A percentile compares a stretch with the other conserved stretches of the same genome.
phyloP scores from a whole-genome alignment of 2,888 invertebrate species.

The Polydrusus pterygomalis region DNA sequence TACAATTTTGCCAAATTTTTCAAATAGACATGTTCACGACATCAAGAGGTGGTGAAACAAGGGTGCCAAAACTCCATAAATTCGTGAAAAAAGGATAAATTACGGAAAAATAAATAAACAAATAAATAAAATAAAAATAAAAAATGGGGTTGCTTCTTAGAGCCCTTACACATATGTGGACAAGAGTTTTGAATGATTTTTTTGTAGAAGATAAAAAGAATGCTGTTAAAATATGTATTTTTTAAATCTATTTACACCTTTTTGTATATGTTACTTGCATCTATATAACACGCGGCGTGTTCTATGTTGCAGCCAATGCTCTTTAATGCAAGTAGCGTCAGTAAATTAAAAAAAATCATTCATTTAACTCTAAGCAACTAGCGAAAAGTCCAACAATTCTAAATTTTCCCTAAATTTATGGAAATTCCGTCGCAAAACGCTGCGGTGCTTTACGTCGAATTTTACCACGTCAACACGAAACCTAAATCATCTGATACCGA shows the following conservation, averaged over 20 bases:
- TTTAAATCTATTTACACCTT: not conserved
- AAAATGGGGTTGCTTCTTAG: constrained; percentile 49
- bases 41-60: constrained; percentile 36
- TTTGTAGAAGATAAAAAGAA: not conserved
- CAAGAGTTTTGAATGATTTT: constrained; percentile 36
- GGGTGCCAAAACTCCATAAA: constrained; percentile 46
- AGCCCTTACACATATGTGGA: constrained; percentile 56
- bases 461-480: constrained; percentile 10
- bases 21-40: constrained; percentile 43
- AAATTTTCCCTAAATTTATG: constrained; percentile 53
- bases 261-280: not conserved
- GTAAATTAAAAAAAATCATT: constrained; percentile 30
- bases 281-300: not conserved
- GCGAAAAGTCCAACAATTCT: not conserved
- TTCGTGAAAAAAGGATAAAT: constrained; percentile 19
- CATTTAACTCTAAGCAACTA: constrained; percentile 9
- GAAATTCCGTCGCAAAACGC: constrained; percentile 20
- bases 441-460: constrained; percentile 15
- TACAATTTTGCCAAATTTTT: constrained; percentile 53
- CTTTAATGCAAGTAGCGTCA: too few species aligned
- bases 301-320: not conserved
- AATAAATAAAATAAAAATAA: constrained; percentile 12
- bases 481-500: too few species aligned
- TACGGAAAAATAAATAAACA: not conserved
- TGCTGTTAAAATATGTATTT: not conserved